Base-by-base conservation (phyloP, 2,888 invertebrate genomes). In the Serripes groenlandicus region DNA sequence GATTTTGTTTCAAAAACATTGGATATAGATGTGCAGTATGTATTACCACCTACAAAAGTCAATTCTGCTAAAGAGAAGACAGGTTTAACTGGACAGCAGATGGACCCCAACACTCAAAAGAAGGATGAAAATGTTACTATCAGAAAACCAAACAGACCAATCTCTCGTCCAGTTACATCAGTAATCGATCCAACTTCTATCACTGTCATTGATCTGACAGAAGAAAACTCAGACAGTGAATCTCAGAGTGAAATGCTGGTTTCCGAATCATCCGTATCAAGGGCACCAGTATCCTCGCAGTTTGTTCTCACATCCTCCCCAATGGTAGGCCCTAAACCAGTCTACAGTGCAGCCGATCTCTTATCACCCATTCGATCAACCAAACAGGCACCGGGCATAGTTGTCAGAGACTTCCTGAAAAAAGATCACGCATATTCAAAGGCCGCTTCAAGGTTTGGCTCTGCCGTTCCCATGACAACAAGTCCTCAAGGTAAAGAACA, bases 361-460 rank as follows among this genome's bases (percentile, higher is more conserved):
- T 21, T 30, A 11, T 28, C n/a, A n/a, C 52, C 28, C 0, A 15
- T 64, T 0, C 7, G 7, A 1, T 64, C 64, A 18, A n/a, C 35
- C n/a, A 42, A 23, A 42, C 66, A 49, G 7, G 21, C 3, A 49
- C 5, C 34, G 32, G 15, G 4, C 7, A 21, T n/a, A 9, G 11
- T 21, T 18, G 3, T 32, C 15, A 23, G 23, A 42, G 35, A 15
- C 28, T 35, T 37, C 23, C 66, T 42, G 37, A 54, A 56, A 28
- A 56, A 73, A 32, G 83, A 83, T n/a, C 83, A 83, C 69, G 78
- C 56, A 18, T 83, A 83, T 35, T 83, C 83, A 21, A 78, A 78
- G 56, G 66, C 66, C 1, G 37, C 66, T 23, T 42, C 37, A 9
- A 34, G 37, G 9, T 35, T 54, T 54, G 34, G 34, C 0, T 32